These are phyloP conservation scores for Lepilemur ruficaudatus DNA, from an alignment of 2,797 vertebrate genomes.

Conservation along the genomic window DNA sequence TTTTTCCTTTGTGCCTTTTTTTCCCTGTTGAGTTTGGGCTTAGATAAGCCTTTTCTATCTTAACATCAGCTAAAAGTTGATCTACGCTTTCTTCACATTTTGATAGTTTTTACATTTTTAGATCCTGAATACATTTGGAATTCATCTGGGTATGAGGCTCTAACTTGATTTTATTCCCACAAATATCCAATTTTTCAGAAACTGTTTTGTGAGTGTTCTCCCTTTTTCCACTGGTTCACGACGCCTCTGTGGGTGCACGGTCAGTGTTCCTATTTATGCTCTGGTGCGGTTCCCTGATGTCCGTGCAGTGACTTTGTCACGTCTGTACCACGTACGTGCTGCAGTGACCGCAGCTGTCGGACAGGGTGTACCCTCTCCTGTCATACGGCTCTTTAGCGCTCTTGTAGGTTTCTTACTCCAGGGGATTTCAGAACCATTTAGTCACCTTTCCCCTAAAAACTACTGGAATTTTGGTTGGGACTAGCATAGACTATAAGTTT, in stretches of 20 bases:
- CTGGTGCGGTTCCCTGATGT: too few species aligned
- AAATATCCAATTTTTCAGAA: background rate
- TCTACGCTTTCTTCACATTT: background rate
- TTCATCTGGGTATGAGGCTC: background rate
- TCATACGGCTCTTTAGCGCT: background rate
- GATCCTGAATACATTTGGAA: background rate
- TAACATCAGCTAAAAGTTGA: background rate
- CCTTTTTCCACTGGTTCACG: background rate
- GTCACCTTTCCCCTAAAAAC: background rate
- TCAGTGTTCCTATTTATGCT: background rate
- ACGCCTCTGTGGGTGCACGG: background rate
- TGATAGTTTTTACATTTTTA: background rate
- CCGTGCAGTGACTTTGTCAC: background rate
- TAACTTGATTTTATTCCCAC: background rate
- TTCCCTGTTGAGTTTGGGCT: background rate
- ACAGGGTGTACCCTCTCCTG: background rate
- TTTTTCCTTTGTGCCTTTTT: slow-evolving; percentile 12
- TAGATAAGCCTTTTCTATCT: background rate
- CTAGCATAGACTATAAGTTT: background rate
- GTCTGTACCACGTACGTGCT: background rate
- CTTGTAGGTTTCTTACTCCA: background rate
- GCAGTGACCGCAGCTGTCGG: background rate
- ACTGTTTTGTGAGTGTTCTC: background rate
- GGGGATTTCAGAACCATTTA: background rate
- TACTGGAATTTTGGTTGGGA: background rate